These are phyloP conservation scores for Phasianus colchicus DNA, from an alignment of 2,113 vertebrate genomes.

Conservation along the genomic window DNA sequence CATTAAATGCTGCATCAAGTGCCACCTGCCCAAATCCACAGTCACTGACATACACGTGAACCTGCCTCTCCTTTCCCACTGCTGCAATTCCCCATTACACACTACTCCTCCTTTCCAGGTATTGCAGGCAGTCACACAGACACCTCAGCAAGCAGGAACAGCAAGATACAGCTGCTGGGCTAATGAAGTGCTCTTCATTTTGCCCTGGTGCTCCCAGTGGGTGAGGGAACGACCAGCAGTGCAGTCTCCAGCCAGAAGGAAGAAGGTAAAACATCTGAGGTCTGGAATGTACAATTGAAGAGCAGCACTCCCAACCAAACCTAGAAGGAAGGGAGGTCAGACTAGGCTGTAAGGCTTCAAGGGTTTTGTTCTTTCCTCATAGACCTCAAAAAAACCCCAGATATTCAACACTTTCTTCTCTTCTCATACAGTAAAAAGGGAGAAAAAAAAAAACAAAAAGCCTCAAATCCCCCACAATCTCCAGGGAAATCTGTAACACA, in stretches of 20 bases:
- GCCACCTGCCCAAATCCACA: neutral
- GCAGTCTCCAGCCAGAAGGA: neutral
- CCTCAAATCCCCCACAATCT: neutral
- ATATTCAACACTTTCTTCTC: neutral
- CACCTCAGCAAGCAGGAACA: neutral
- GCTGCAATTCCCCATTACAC: neutral
- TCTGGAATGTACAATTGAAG: neutral
- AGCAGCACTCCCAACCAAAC: neutral
- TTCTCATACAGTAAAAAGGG: neutral
- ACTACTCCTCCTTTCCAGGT: neutral
- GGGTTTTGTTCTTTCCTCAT: neutral
- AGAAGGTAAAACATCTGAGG: neutral
- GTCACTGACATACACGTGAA: neutral
- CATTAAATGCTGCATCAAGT: neutral
- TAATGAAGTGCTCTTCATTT: neutral
- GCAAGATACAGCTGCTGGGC: accelerated
- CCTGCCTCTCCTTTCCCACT: neutral
- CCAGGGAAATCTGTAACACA: neutral
- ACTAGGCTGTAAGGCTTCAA: neutral
- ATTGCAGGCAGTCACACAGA: accelerated
- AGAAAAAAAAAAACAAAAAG: accelerated
- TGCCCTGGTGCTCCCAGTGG: neutral
- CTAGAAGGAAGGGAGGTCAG: neutral
- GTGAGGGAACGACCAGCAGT: neutral
- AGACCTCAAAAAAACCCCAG: neutral